These are phyloP conservation scores for Sussaba pulchella DNA, from an alignment of 2,888 invertebrate species.

Conservation along the genomic window DNA sequence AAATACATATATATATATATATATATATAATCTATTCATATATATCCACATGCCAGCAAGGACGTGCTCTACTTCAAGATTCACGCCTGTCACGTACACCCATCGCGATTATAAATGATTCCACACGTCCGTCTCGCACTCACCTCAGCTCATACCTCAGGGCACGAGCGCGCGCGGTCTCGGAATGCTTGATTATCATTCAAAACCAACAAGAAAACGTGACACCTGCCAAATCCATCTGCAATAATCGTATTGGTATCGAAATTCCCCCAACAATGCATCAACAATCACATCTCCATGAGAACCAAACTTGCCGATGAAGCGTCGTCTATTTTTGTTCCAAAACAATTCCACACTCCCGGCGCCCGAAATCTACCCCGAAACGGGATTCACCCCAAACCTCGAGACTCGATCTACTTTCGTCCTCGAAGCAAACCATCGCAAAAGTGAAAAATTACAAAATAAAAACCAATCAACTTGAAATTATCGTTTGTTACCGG, in stretches of 20 bases:
- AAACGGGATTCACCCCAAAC: no score
- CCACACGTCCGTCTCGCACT: conserved; percentile 37
- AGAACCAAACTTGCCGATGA: conserved; percentile 5
- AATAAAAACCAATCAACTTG: no score
- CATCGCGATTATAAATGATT: conserved; percentile 58
- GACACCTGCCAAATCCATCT: conserved; percentile 46
- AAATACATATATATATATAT: conserved; percentile 12
- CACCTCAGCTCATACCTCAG: conserved; percentile 12
- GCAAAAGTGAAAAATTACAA: no score
- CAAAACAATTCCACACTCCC: no score
- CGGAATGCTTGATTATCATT: conserved; percentile 51
- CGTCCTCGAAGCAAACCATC: no score
- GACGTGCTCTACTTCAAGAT: conserved; percentile 47
- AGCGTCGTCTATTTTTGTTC: no score
- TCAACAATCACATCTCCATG: not conserved
- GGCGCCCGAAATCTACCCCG: no score
- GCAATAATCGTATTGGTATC: not conserved
- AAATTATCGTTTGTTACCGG: no score
- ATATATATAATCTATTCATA: no score
- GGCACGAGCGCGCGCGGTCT: not conserved
- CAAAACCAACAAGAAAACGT: conserved; percentile 51
- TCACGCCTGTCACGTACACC: conserved; percentile 46
- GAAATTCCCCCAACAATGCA: not conserved
- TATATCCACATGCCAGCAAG: no score
- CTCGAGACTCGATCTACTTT: no score